A percentile compares a stretch with the other conserved stretches of the same genome.
Conservation (phyloP, 2,888 invertebrate species). For the Bellardia pandia region DNA sequence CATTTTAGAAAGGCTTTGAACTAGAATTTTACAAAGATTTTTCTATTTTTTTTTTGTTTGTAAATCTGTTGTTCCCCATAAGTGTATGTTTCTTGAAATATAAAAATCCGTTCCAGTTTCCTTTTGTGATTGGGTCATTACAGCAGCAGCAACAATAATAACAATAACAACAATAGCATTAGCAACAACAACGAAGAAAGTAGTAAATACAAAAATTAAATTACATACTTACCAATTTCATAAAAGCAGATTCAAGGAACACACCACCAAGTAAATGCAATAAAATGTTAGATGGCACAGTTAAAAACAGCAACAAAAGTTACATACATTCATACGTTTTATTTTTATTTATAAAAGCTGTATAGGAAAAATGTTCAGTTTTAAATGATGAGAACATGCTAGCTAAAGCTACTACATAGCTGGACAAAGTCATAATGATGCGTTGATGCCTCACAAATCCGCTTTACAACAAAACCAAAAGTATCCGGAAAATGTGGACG, state of each 20-base stretch:
- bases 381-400: constrained; percentile 68
- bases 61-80: constrained; percentile 54
- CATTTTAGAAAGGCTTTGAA: constrained; percentile 49
- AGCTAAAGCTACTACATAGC: background rate
- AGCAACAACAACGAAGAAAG: constrained; percentile 31
- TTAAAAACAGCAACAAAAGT: constrained; percentile 23
- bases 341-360: constrained; percentile 13
- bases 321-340: too few species aligned
- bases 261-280: constrained; percentile 32
- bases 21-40: constrained; percentile 52
- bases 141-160: constrained; percentile 12
- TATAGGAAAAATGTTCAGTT: constrained; percentile 41
- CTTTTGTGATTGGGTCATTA: constrained; percentile 66
- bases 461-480: constrained; percentile 69
- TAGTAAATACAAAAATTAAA: constrained; percentile 24
- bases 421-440: constrained; percentile 51
- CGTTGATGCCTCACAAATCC: constrained; percentile 63
- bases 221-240: constrained; percentile 30
- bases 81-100: constrained; percentile 45
- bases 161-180: background rate
- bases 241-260: constrained; percentile 44
- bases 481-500: constrained; percentile 68
- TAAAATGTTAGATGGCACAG: constrained; percentile 68
- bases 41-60: constrained; percentile 9
- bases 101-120: constrained; percentile 72